These are phyloP conservation scores for Antheraea pernyi DNA, from an alignment of 1,140 invertebrate species.

Conservation along the genomic window DNA sequence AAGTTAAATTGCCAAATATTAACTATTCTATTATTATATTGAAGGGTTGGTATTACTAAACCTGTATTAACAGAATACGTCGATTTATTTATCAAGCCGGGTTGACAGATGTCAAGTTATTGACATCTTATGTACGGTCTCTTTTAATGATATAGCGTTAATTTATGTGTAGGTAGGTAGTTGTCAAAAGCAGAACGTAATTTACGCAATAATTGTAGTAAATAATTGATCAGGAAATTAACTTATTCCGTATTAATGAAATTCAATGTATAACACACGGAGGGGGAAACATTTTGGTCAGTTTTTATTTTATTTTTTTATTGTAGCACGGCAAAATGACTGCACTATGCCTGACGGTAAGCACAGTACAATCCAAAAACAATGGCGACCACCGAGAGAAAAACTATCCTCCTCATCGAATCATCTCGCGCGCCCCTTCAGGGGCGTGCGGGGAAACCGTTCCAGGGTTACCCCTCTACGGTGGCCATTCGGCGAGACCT, in stretches of 20 bases:
- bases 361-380: too few relatives aligned
- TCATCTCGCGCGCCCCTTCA: too few relatives aligned
- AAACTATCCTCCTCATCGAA: too few relatives aligned
- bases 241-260: neutral
- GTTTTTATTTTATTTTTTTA: too few relatives aligned
- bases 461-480: too few relatives aligned
- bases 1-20: neutral
- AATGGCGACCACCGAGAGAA: too few relatives aligned
- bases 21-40: too few relatives aligned
- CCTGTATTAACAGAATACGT: neutral
- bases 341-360: too few relatives aligned
- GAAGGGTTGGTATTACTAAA: neutral
- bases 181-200: neutral
- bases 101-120: constrained; percentile 1
- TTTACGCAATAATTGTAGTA: neutral
- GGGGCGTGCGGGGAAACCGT: too few relatives aligned
- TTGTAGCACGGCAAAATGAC: too few relatives aligned
- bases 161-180: constrained; percentile 25
- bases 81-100: neutral
- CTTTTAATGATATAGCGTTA: constrained; percentile 3
- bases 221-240: neutral
- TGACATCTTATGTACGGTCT: neutral
- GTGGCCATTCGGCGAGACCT: too few relatives aligned
- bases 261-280: neutral
- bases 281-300: too few relatives aligned